These are phyloP conservation scores for Tetragonula carbonaria DNA, from an alignment of 2,888 invertebrate genomes.

Conservation along the genomic window DNA sequence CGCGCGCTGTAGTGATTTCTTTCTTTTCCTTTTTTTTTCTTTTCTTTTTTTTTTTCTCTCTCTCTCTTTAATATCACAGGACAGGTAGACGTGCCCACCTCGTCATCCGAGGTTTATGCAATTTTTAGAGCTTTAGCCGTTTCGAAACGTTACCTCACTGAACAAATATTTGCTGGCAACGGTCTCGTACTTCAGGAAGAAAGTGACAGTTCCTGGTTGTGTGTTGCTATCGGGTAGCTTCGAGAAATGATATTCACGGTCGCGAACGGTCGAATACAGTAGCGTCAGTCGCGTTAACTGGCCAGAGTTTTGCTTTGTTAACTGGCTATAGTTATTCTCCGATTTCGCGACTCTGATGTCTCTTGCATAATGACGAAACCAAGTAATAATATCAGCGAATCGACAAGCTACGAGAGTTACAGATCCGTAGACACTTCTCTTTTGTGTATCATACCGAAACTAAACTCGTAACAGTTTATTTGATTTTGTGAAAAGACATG, in stretches of 20 bases:
- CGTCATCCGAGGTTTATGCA: constrained; percentile 39
- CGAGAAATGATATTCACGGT: constrained; percentile 37
- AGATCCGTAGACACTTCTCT: neutral
- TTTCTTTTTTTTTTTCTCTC: neutral
- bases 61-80: constrained; percentile 10
- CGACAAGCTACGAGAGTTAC: neutral
- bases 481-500: neutral
- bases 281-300: neutral
- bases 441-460: neutral
- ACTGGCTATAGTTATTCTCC: neutral
- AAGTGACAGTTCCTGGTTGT: constrained; percentile 51
- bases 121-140: constrained; percentile 44
- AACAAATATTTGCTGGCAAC: constrained; percentile 61
- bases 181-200: constrained; percentile 49
- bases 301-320: neutral
- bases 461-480: neutral
- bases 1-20: neutral
- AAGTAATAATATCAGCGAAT: neutral
- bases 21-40: neutral
- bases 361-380: neutral
- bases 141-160: constrained; percentile 55
- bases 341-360: neutral
- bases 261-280: constrained; percentile 15
- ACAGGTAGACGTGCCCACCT: constrained; percentile 7
- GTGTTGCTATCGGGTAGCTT: constrained; percentile 19